Evolutionary conservation across 2,797 vertebrate species (phyloP).

Genomic region (Fundulus diaphanus): DNA sequence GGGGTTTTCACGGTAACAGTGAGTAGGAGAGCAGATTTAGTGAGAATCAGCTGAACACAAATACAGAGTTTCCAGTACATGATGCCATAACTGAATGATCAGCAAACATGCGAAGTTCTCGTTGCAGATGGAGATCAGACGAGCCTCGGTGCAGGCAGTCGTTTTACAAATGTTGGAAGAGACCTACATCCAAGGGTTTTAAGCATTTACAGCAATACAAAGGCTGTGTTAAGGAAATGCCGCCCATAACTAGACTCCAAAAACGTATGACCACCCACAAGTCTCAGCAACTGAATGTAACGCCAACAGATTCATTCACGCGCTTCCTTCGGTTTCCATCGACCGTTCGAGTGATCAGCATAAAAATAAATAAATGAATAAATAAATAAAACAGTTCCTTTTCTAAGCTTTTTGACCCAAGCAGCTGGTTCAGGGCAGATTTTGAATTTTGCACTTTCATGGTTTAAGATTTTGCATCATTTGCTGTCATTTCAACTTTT

Average conservation of each 20-base stretch:
- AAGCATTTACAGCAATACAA: constrained; percentile 59
- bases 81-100: constrained; percentile 8
- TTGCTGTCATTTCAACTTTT: too few relatives aligned
- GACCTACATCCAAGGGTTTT: constrained; percentile 47
- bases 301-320: constrained; percentile 29
- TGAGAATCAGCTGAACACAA: background rate
- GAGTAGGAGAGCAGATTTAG: background rate
- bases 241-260: constrained; percentile 52
- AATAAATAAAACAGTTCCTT: constrained; percentile 48
- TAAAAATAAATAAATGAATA: too few relatives aligned
- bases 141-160: constrained; percentile 24
- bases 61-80: background rate
- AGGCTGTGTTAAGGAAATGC: constrained; percentile 58
- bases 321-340: constrained; percentile 51
- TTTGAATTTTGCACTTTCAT: background rate
- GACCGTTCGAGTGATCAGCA: constrained; percentile 65
- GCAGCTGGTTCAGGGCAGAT: background rate
- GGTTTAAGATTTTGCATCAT: background rate
- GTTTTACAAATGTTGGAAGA: constrained; percentile 46
- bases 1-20: background rate
- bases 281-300: constrained; percentile 42
- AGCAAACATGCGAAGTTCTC: constrained; percentile 30
- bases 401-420: background rate
- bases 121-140: constrained; percentile 15
- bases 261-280: constrained; percentile 59